A percentile compares a stretch with the other conserved stretches of the same genome.
Conservation (phyloP, 2,888 invertebrate species). For the Drosophila lutescens region DNA sequence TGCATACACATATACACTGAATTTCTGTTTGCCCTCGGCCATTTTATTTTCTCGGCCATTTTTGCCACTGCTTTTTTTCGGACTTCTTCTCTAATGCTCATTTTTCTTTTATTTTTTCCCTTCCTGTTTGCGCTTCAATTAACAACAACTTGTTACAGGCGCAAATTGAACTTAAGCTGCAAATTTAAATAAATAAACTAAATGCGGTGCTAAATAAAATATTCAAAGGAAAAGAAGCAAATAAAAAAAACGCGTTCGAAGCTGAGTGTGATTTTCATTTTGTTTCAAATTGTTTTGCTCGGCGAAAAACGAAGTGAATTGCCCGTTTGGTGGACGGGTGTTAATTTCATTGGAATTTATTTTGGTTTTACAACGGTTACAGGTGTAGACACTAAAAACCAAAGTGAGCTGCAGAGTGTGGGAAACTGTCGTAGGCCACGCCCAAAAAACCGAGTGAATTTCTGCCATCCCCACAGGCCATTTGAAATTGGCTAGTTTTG, state of each 20-base stretch:
- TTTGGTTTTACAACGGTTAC: slow-evolving; percentile 59
- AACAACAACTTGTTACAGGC: slow-evolving; percentile 79
- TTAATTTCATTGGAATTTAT: slow-evolving; percentile 70
- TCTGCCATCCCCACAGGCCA: slow-evolving; percentile 4
- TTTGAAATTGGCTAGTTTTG: slow-evolving; percentile 1
- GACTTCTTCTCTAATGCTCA: slow-evolving; percentile 19
- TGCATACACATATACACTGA: slow-evolving; percentile 11
- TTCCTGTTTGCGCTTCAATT: slow-evolving; percentile 73
- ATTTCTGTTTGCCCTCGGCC: slow-evolving; percentile 42
- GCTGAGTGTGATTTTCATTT: slow-evolving; percentile 68
- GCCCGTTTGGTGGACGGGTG: slow-evolving; percentile 53
- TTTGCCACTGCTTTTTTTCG: slow-evolving; percentile 37
- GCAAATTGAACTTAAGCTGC: slow-evolving; percentile 68
- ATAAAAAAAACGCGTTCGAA: slow-evolving; percentile 21
- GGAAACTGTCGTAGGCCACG: slow-evolving; percentile 47
- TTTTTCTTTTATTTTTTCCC: slow-evolving; percentile 47
- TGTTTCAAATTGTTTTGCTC: slow-evolving; percentile 27
- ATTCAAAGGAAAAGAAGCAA: slow-evolving; percentile 13
- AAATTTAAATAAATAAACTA: slow-evolving; percentile 58
- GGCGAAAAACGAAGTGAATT: slow-evolving; percentile 20
- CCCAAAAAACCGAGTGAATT: slow-evolving; percentile 1
- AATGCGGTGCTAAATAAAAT: slow-evolving; percentile 59
- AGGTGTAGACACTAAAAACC: slow-evolving; percentile 16
- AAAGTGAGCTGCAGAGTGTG: slow-evolving; percentile 39
- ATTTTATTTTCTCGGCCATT: slow-evolving; percentile 63